A percentile compares a stretch with the other conserved stretches of the same genome.
Conservation (phyloP, 1,140 invertebrate species). For the Agrypnia vestita region DNA sequence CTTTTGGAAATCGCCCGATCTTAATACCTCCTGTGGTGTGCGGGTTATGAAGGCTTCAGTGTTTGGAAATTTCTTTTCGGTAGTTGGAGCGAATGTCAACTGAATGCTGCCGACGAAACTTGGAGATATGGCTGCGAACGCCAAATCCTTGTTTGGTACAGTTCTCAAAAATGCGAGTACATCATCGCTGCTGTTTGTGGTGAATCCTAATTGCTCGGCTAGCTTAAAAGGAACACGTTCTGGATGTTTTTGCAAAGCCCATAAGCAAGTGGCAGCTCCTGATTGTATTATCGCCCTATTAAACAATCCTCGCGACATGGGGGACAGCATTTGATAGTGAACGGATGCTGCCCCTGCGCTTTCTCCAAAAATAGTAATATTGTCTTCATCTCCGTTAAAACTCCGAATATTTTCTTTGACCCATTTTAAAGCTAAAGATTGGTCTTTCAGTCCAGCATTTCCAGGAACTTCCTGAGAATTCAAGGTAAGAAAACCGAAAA, state of each 20-base stretch:
- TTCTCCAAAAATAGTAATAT: too few species aligned
- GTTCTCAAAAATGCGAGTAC: constrained; percentile 63
- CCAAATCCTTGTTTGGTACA: constrained; percentile 55
- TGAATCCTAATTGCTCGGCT: constrained; percentile 71
- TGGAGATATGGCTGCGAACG: constrained; percentile 62
- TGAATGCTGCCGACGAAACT: constrained; percentile 51
- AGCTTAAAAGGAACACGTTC: constrained; percentile 71
- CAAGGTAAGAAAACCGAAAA: constrained; percentile 13
- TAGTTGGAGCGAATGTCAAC: constrained; percentile 28
- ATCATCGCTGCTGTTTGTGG: constrained; percentile 61
- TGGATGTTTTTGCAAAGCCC: constrained; percentile 73
- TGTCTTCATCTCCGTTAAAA: too few species aligned
- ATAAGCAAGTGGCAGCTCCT: constrained; percentile 75
- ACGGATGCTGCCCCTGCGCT: too few species aligned
- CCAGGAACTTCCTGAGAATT: too few species aligned
- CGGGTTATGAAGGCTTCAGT: constrained; percentile 52
- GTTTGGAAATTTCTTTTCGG: constrained; percentile 47
- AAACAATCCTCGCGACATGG: constrained; percentile 61
- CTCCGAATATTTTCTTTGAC: too few species aligned
- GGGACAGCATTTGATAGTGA: not conserved
- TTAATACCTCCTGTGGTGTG: constrained; percentile 51
- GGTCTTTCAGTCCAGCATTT: too few species aligned
- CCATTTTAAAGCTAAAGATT: too few species aligned
- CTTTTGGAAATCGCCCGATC: constrained; percentile 53
- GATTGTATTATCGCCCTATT: constrained; percentile 68